Evolutionary conservation across 2,888 invertebrate genomes (phyloP).

Genomic region (Hemithea aestivaria): DNA sequence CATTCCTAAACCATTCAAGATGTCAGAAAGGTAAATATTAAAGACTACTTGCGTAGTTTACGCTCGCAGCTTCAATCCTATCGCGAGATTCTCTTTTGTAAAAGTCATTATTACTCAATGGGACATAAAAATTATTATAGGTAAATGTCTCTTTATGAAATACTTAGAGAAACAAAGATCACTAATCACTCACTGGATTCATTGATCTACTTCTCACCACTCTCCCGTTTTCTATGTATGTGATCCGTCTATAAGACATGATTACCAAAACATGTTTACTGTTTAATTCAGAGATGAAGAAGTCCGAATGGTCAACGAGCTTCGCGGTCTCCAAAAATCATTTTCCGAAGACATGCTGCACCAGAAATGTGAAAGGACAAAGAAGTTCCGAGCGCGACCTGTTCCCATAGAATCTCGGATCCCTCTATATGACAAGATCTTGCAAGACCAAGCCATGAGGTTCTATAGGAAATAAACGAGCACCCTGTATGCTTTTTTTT

Average conservation of each 20-base stretch:
- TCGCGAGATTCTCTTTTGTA: too few species aligned
- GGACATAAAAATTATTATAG: too few species aligned
- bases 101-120: too few species aligned
- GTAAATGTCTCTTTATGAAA: too few species aligned
- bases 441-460: constrained; percentile 86
- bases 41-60: too few species aligned
- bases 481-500: constrained; percentile 49
- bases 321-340: constrained; percentile 63
- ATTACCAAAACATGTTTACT: too few species aligned
- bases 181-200: too few species aligned
- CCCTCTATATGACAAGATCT: constrained; percentile 84
- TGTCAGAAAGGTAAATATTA: constrained; percentile 80
- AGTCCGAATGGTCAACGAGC: constrained; percentile 76
- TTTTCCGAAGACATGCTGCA: constrained; percentile 71
- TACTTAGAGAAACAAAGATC: too few species aligned
- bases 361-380: constrained; percentile 66
- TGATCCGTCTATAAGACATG: too few species aligned
- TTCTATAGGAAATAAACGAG: constrained; percentile 44
- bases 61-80: too few species aligned
- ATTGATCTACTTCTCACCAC: too few species aligned
- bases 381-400: constrained; percentile 79
- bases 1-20: constrained; percentile 84
- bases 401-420: constrained; percentile 85
- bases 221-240: too few species aligned
- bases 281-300: constrained; percentile 80